These are phyloP conservation scores for Nipponia nippon DNA, from an alignment of 2,113 vertebrate genomes.

Conservation along the genomic window DNA sequence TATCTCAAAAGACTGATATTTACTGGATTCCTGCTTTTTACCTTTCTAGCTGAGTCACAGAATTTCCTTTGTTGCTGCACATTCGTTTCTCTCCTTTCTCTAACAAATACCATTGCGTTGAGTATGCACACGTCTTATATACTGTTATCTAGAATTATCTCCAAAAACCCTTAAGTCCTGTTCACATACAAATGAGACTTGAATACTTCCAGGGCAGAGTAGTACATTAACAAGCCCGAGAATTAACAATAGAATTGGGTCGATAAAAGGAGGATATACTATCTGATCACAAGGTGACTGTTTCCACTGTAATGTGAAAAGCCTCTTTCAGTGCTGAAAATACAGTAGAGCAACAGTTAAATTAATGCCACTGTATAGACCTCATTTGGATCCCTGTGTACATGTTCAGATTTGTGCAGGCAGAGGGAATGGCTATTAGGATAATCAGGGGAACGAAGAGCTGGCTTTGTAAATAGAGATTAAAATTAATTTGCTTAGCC, in stretches of 20 bases:
- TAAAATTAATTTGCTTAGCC: conserved; percentile 32
- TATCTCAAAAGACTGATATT: conserved; percentile 30
- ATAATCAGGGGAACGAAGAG: conserved; percentile 29
- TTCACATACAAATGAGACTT: conserved; percentile 5
- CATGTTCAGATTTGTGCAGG: background rate
- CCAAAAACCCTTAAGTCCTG: background rate
- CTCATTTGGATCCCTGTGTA: background rate
- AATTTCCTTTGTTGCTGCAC: background rate
- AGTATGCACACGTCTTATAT: background rate
- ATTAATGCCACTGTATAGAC: background rate
- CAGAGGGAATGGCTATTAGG: conserved; percentile 13
- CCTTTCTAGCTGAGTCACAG: conserved; percentile 24
- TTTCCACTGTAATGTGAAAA: background rate
- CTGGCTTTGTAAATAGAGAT: background rate
- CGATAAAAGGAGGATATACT: background rate
- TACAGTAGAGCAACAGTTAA: background rate
- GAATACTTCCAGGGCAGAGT: background rate
- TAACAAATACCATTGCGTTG: background rate
- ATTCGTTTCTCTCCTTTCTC: background rate
- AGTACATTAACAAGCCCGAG: background rate
- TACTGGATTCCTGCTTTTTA: conserved; percentile 35
- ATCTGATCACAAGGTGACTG: background rate
- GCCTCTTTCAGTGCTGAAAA: background rate
- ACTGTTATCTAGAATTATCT: background rate
- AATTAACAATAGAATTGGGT: background rate